Base-by-base conservation (phyloP, 2,888 invertebrate genomes). In the Ennomos fuscantarius region DNA sequence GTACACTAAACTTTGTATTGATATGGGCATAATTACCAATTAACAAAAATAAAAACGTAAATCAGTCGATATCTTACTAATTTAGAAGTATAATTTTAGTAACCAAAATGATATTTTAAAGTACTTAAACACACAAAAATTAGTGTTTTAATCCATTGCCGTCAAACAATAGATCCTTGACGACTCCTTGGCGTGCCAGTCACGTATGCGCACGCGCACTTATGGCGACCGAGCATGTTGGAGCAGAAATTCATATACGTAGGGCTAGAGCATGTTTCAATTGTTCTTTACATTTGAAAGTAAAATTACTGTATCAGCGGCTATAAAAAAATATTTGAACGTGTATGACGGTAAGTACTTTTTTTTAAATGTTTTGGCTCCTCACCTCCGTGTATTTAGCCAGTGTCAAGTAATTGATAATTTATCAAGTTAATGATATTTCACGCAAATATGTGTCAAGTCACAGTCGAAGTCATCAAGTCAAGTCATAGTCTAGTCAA, bases 181-280 rank as follows among this genome's bases (percentile, higher is more conserved):
- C 55, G 11, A 31, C 51, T 62, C 53, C 41, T 67, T 80, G 72
- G 66, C 48, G 69, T 75, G 66, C 78, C 37, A 44, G 72, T 78
- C 81, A 81, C 79, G 81, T 53, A 55, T 59, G 66, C 72, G 71
- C 63, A 47, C 64, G 75, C 69, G 69, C 70, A 69, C 59, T 61
- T 59, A 66, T 55, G 55, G 59, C 41, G 11, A 13, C 35, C 62
- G 44, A 53, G 63, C 61, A 64, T 71, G 66, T 58, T 57, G 66
- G 52, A 67, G 51, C 59, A 55, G 56, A 56, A 63, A 65, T 66
- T 63, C 55, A 65, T 64, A 65, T 64, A 65, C 46, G 60, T 60
- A 55, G 50, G 37, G 46, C 39, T 50, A 53, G 44, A 52, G 15
- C 48, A 59, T 63, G 43, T 44, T 43, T 50, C 60, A 40, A 65